phyloP scores from a whole-genome alignment of 2,888 invertebrate genomes.

The Ichneumon xanthorius region DNA sequence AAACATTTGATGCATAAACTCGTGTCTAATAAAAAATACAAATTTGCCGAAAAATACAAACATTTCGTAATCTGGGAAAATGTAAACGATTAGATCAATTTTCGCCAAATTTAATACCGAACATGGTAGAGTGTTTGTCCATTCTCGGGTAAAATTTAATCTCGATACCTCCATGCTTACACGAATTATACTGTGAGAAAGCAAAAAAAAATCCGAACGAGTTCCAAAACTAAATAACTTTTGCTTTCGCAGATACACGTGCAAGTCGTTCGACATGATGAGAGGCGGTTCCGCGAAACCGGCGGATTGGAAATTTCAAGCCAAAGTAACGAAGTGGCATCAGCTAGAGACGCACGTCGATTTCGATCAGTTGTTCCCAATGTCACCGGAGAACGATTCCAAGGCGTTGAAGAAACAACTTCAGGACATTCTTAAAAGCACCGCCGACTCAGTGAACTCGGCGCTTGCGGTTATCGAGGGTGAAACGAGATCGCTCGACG shows the following conservation, averaged over 20 bases:
- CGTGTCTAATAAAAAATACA: not conserved
- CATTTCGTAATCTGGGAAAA: not conserved
- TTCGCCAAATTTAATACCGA: not conserved
- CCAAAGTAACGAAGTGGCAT: conserved; percentile 91
- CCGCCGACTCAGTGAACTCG: conserved; percentile 87
- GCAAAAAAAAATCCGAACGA: not conserved
- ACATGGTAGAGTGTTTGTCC: no score
- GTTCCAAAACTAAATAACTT: not conserved
- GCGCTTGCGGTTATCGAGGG: conserved; percentile 92
- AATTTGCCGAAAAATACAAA: not conserved
- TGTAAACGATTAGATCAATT: no score
- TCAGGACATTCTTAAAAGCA: conserved; percentile 88
- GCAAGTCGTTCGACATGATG: conserved; percentile 88
- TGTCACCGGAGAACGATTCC: conserved; percentile 88
- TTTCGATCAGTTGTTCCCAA: conserved; percentile 91
- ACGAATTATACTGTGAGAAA: not conserved
- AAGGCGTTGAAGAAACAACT: conserved; percentile 89
- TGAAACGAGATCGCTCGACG: conserved; percentile 88
- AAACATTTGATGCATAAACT: no score
- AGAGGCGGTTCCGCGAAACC: conserved; percentile 87
- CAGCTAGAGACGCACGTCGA: conserved; percentile 91
- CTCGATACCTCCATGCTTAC: no score
- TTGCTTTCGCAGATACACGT: conserved; percentile 86
- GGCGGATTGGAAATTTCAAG: conserved; percentile 92
- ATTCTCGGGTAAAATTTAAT: no score